A percentile compares a stretch with the other conserved stretches of the same genome.
Conservation (phyloP, 2,797 vertebrate genomes). For the Smutsia gigantea region DNA sequence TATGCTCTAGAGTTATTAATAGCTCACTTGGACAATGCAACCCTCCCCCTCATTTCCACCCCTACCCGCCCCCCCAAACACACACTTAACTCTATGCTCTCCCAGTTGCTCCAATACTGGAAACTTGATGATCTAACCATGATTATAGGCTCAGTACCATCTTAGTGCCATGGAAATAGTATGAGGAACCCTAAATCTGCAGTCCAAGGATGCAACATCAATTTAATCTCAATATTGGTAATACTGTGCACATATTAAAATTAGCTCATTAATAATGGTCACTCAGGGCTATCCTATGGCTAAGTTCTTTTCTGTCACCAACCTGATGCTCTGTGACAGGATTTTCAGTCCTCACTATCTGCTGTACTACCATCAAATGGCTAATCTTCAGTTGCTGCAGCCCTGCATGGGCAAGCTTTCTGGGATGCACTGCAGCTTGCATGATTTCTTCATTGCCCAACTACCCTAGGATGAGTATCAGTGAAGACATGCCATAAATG, state of each 20-base stretch:
- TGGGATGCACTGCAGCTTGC: not conserved
- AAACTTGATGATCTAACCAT: not conserved
- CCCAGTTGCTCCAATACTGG: not conserved
- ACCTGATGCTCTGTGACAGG: not conserved
- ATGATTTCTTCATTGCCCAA: slow-evolving; percentile 16
- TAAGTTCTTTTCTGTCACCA: not conserved
- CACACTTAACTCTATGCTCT: not conserved
- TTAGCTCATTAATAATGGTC: not conserved
- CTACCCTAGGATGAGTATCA: not conserved
- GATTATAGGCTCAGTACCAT: not conserved
- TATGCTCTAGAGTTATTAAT: not conserved
- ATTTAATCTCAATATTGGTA: not conserved
- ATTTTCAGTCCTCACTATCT: not conserved
- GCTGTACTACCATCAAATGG: not conserved
- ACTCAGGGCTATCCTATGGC: not conserved
- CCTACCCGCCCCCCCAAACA: not conserved
- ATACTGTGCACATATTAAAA: not conserved
- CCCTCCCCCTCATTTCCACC: not conserved
- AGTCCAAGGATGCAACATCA: not conserved
- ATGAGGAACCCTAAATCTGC: not conserved
- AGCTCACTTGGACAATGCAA: not conserved
- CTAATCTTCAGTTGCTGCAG: not conserved
- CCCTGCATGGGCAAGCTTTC: not conserved
- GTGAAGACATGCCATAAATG: not conserved
- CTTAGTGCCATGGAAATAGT: not conserved